These are phyloP conservation scores for Ischnus inquisitorius DNA, from an alignment of 2,888 invertebrate genomes.

Conservation along the genomic window DNA sequence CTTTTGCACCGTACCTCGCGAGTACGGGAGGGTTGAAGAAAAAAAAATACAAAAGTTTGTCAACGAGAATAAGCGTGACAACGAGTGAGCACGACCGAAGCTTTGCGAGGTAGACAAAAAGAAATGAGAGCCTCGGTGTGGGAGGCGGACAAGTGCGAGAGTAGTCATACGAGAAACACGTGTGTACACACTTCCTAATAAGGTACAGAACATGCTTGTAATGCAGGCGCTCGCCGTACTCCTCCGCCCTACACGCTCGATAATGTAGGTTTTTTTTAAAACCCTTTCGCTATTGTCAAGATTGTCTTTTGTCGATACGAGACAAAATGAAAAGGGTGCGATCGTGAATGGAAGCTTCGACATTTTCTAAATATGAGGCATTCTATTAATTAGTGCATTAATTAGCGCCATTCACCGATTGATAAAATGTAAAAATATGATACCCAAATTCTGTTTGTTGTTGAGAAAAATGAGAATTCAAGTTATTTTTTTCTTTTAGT, in stretches of 20 bases:
- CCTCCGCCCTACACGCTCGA: conserved; percentile 56
- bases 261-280: conserved; percentile 29
- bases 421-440: too few relatives aligned
- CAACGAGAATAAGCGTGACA: conserved; percentile 60
- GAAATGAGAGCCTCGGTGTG: conserved; percentile 33
- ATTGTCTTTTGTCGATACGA: neutral
- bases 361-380: neutral
- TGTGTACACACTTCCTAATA: conserved; percentile 10
- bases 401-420: neutral
- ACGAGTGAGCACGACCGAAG: conserved; percentile 11
- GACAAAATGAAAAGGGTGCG: neutral
- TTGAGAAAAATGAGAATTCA: neutral
- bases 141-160: conserved; percentile 43
- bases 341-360: neutral
- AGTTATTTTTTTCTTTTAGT: too few relatives aligned
- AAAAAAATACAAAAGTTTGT: conserved; percentile 50
- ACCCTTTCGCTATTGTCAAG: neutral
- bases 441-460: neutral
- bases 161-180: conserved; percentile 19
- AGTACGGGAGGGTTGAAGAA: conserved; percentile 19
- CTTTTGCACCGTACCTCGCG: conserved; percentile 62
- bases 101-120: conserved; percentile 61
- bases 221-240: conserved; percentile 7
- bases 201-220: neutral
- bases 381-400: neutral